Percentiles rank a stretch among this genome's conserved stretches.
phyloP scores from a whole-genome alignment of 2,888 invertebrate genomes.

The Leucozona laternaria region DNA sequence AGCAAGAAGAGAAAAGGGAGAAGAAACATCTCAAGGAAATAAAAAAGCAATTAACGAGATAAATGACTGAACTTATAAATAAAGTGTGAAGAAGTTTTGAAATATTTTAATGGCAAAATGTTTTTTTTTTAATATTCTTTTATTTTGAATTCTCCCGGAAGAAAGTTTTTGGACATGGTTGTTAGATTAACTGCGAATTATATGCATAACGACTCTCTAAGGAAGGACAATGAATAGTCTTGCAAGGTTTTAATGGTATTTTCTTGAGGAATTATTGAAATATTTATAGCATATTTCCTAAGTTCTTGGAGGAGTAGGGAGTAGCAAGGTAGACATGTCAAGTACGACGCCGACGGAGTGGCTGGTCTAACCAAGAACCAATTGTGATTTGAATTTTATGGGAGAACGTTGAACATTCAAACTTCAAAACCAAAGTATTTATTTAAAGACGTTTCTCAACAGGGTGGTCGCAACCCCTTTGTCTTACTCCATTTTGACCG shows the following conservation, averaged over 20 bases:
- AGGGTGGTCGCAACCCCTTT: too few species aligned
- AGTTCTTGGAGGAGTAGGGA: background rate
- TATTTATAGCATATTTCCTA: background rate
- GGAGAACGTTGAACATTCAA: too few species aligned
- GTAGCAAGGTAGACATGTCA: too few species aligned
- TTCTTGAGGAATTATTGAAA: background rate
- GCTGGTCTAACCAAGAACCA: too few species aligned
- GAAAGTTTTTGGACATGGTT: conserved; percentile 7
- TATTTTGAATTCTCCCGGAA: background rate
- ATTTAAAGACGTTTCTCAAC: too few species aligned
- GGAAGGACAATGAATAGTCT: background rate
- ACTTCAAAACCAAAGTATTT: too few species aligned
- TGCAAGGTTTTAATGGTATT: background rate
- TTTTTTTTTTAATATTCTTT: conserved; percentile 8
- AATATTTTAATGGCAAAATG: conserved; percentile 22
- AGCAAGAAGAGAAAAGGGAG: background rate
- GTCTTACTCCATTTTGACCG: too few species aligned
- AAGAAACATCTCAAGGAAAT: conserved; percentile 25
- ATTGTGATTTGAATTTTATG: too few species aligned
- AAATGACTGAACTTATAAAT: conserved; percentile 39
- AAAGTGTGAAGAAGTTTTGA: conserved; percentile 36
- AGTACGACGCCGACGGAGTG: too few species aligned
- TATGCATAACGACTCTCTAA: conserved; percentile 7
- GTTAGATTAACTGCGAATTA: conserved; percentile 24
- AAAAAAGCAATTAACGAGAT: conserved; percentile 60